Conservation (phyloP, 2,113 vertebrate species). For the Phalacrocorax carbo region DNA sequence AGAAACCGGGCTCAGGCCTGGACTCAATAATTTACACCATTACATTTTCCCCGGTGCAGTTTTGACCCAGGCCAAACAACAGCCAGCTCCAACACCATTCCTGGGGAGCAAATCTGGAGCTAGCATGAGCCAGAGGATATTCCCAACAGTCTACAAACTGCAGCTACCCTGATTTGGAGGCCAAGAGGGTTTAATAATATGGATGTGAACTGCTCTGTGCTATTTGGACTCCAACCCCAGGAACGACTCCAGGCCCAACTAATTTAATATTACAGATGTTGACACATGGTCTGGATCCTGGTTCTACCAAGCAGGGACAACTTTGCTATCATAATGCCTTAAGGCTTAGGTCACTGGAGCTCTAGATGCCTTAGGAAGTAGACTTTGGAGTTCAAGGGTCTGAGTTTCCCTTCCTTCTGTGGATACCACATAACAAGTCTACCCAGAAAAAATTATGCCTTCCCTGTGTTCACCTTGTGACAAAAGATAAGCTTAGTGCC, state of each 20-base stretch:
- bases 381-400: not conserved
- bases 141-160: not conserved
- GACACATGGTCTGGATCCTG: not conserved
- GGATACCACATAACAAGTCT: not conserved
- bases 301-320: not conserved
- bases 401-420: not conserved
- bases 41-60: not conserved
- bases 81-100: not conserved
- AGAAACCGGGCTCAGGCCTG: not conserved
- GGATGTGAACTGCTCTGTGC: not conserved
- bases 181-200: not conserved
- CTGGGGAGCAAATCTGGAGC: not conserved
- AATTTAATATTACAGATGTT: not conserved
- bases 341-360: not conserved
- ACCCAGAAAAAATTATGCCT: not conserved
- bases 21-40: not conserved
- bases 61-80: not conserved
- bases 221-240: not conserved
- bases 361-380: not conserved
- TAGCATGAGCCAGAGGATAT: not conserved
- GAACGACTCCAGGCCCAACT: not conserved
- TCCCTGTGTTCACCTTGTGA: not conserved
- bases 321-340: not conserved
- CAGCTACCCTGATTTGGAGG: not conserved
- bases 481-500: not conserved